Evolutionary conservation across 92 coral and sea anemone genomes (phyloP).

Genomic region (Scolanthus callimorphus): DNA sequence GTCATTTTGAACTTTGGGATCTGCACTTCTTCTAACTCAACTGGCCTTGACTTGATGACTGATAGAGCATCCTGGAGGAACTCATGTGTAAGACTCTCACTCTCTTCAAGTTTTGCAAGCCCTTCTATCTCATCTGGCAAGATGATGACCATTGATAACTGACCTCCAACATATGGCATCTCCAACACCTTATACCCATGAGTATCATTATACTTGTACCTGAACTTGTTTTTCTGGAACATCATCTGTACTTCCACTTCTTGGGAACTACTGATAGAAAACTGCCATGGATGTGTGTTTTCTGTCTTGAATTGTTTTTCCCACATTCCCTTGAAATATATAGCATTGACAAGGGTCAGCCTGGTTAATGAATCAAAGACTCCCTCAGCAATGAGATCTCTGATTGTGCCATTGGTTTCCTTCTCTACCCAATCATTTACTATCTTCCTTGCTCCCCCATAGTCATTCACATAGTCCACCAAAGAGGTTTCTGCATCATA

Average conservation of each 20-base stretch:
- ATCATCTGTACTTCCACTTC: conserved; percentile 65
- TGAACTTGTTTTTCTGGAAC: conserved; percentile 53
- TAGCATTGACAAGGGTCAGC: conserved; percentile 75
- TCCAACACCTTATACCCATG: conserved; percentile 70
- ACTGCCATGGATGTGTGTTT: conserved; percentile 37
- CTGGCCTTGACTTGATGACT: conserved; percentile 23
- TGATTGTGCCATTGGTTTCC: conserved; percentile 74
- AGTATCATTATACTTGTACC: conserved; percentile 11
- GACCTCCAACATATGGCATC: conserved; percentile 60
- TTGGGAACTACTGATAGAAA: conserved; percentile 34
- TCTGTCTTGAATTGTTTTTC: conserved; percentile 44
- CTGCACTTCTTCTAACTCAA: conserved; percentile 62
- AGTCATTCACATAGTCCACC: conserved; percentile 65
- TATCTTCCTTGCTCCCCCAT: conserved; percentile 60
- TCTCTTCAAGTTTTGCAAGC: conserved; percentile 57
- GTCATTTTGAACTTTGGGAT: conserved; percentile 76
- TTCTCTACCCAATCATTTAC: conserved; percentile 86
- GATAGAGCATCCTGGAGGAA: conserved; percentile 27
- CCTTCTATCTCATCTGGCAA: conserved; percentile 75
- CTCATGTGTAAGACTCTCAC: conserved; percentile 40
- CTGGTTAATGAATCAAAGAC: conserved; percentile 47
- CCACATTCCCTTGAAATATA: conserved; percentile 93
- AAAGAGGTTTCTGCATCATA: conserved; percentile 72
- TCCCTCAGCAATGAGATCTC: conserved; percentile 47
- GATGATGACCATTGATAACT: conserved; percentile 73